These are phyloP conservation scores for Nettapus auritus DNA, from an alignment of 2,113 vertebrate genomes.

Conservation along the genomic window DNA sequence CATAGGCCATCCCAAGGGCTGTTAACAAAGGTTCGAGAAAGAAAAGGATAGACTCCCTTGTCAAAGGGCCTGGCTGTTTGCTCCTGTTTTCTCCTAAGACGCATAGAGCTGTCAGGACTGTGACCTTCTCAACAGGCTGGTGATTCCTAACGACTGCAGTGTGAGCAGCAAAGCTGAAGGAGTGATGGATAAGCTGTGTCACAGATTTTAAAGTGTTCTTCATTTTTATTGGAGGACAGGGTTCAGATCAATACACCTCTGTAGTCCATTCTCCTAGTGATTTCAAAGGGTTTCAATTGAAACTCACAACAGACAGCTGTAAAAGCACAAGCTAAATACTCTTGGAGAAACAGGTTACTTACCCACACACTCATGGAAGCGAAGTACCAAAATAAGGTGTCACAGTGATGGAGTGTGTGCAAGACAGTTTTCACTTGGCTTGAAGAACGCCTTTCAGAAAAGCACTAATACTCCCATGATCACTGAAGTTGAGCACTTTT, in stretches of 20 bases:
- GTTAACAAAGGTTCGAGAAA: not conserved
- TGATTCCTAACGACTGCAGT: fast-evolving
- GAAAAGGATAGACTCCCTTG: not conserved
- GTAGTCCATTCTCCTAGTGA: not conserved
- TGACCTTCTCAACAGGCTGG: not conserved
- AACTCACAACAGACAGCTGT: not conserved
- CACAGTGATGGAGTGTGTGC: not conserved
- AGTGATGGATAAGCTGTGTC: not conserved
- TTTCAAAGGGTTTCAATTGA: not conserved
- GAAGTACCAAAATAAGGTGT: not conserved
- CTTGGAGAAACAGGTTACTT: not conserved
- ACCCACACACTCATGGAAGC: not conserved
- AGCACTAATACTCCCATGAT: not conserved
- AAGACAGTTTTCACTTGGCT: not conserved
- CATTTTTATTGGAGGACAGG: not conserved
- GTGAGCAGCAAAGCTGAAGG: not conserved
- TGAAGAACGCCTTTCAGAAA: not conserved
- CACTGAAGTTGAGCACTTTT: not conserved
- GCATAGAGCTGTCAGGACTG: not conserved
- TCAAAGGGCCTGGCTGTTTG: not conserved
- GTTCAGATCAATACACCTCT: not conserved
- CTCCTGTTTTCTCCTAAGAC: not conserved
- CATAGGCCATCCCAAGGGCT: not conserved
- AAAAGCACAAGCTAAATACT: not conserved
- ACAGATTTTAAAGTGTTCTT: not conserved